Percentiles rank a stretch among this genome's conserved stretches.
These are phyloP conservation scores for Mythimna lalbum DNA, from an alignment of 2,888 invertebrate genomes.

Conservation along the genomic window DNA sequence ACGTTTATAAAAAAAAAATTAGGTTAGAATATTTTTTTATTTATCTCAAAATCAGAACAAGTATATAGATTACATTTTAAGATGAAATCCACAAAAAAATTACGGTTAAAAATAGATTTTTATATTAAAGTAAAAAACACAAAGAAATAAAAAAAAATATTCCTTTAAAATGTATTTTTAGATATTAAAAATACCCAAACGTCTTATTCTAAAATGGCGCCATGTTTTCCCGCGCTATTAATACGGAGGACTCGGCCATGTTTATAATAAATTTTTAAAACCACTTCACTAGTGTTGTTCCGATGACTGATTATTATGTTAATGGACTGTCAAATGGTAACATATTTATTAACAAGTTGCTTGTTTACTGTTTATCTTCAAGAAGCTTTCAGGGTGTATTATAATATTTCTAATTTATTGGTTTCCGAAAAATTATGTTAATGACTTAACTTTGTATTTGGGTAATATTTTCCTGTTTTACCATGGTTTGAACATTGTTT, in stretches of 20 bases:
- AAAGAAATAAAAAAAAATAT: background rate
- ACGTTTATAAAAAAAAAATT: too few relatives aligned
- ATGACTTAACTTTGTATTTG: constrained; percentile 8
- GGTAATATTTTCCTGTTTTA: background rate
- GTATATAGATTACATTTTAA: too few relatives aligned
- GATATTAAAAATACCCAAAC: background rate
- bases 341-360: constrained; percentile 25
- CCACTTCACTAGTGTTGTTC: constrained; percentile 38
- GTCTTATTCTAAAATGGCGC: constrained; percentile 2
- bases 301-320: constrained; percentile 48
- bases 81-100: too few relatives aligned
- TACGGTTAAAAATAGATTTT: too few relatives aligned
- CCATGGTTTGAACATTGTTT: background rate
- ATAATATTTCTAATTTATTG: constrained; percentile 28
- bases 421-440: constrained; percentile 3
- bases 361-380: constrained; percentile 21
- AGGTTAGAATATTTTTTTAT: too few relatives aligned
- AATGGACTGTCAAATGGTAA: constrained; percentile 30
- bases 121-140: background rate
- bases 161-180: background rate
- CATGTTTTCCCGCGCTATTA: constrained; percentile 9
- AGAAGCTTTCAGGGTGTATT: constrained; percentile 25
- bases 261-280: constrained; percentile 39
- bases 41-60: too few relatives aligned
- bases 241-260: constrained; percentile 13